Evolutionary conservation across 2,113 vertebrate genomes (phyloP).

Genomic region (Hyperopisus bebe): DNA sequence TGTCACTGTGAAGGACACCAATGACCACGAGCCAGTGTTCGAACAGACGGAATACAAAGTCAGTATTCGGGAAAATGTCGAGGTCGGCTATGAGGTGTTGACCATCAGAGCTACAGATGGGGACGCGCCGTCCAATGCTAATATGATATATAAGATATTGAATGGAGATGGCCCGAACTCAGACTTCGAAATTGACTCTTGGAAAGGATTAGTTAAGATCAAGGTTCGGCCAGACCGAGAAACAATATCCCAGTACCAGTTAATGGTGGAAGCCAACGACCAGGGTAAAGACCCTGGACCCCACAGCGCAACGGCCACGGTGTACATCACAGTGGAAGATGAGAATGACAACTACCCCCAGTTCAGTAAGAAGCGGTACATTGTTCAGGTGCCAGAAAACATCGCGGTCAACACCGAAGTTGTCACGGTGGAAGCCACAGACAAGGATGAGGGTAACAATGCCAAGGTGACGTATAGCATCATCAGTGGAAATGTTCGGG

Average conservation of each 20-base stretch:
- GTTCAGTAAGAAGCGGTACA: conserved; percentile 76
- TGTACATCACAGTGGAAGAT: conserved; percentile 74
- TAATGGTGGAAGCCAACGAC: conserved; percentile 79
- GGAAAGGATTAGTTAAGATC: conserved; percentile 72
- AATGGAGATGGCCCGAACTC: conserved; percentile 46
- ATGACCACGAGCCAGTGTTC: conserved; percentile 73
- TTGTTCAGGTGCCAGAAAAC: conserved; percentile 73
- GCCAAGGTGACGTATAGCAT: conserved; percentile 80
- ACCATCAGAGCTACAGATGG: conserved; percentile 77
- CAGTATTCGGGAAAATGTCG: conserved; percentile 75
- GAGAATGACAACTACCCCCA: conserved; percentile 84
- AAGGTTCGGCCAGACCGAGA: conserved; percentile 67
- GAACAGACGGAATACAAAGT: conserved; percentile 77
- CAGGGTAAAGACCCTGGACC: conserved; percentile 77
- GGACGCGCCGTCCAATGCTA: conserved; percentile 76
- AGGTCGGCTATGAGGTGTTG: conserved; percentile 77
- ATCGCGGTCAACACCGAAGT: conserved; percentile 65
- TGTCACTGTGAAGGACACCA: conserved; percentile 76
- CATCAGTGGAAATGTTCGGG: conserved; percentile 76
- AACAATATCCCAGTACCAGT: conserved; percentile 60
- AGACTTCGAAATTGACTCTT: conserved; percentile 72
- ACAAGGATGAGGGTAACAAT: conserved; percentile 73
- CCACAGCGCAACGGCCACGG: conserved; percentile 68
- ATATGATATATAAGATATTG: conserved; percentile 75
- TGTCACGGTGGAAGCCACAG: conserved; percentile 71